Conservation (phyloP, 2,797 vertebrate species). For the Sciurus carolinensis region DNA sequence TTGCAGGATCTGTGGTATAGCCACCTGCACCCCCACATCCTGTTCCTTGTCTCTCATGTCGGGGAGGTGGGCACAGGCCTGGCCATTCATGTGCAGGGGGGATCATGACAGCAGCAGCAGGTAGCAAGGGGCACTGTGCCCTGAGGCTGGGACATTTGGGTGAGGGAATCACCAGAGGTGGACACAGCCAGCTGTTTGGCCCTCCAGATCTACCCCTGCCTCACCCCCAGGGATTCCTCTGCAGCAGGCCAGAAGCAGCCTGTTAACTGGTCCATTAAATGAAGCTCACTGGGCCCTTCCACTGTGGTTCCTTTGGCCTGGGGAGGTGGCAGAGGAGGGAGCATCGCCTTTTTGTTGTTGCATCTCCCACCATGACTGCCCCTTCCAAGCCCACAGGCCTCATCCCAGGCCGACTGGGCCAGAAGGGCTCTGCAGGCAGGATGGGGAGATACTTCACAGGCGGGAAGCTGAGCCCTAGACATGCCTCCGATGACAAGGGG, state of each 20-base stretch:
- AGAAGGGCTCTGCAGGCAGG: neutral
- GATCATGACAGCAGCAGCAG: neutral
- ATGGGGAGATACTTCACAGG: neutral
- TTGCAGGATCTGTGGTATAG: neutral
- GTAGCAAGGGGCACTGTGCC: neutral
- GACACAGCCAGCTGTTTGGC: no score
- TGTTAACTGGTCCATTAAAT: neutral
- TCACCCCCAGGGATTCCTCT: neutral
- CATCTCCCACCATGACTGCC: accelerated
- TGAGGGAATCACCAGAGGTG: neutral
- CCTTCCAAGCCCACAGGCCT: neutral
- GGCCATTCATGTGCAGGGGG: neutral
- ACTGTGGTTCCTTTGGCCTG: neutral
- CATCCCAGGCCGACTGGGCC: neutral
- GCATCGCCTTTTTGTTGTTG: neutral
- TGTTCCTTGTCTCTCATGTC: neutral
- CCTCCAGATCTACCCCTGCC: neutral
- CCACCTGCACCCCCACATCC: neutral
- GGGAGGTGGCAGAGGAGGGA: neutral
- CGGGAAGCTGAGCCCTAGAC: neutral
- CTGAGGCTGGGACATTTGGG: neutral
- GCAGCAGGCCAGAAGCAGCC: neutral
- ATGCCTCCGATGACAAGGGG: neutral
- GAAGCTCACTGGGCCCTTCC: neutral
- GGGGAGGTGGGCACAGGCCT: neutral